Percentiles rank a stretch among this genome's conserved stretches.
Evolutionary conservation across 2,113 vertebrate genomes (phyloP).

Genomic region (Gopherus flavomarginatus): DNA sequence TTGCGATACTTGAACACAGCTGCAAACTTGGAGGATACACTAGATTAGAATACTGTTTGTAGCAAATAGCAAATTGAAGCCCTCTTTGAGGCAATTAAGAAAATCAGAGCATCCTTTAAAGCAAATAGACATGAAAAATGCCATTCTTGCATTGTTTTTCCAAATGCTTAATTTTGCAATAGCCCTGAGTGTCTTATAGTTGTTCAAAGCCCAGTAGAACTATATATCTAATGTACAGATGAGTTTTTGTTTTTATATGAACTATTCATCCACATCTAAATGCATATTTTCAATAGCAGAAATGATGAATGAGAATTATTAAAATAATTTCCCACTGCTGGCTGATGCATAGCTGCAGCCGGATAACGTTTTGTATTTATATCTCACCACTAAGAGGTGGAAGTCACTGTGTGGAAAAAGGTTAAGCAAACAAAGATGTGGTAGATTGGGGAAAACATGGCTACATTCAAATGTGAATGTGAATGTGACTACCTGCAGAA

Average conservation of each 20-base stretch:
- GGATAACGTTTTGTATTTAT: neutral
- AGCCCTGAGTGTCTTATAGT: neutral
- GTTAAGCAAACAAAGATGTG: neutral
- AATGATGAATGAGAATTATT: neutral
- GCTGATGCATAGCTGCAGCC: neutral
- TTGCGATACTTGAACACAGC: slow-evolving; percentile 61
- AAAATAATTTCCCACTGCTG: neutral
- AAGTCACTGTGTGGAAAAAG: fast-evolving
- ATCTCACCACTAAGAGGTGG: neutral
- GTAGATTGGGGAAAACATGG: fast-evolving
- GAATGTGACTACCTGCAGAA: neutral
- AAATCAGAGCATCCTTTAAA: slow-evolving; percentile 75
- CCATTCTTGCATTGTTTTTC: slow-evolving; percentile 53
- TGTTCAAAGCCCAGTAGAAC: slow-evolving; percentile 38
- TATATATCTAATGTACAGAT: neutral
- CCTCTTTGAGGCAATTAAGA: slow-evolving; percentile 74
- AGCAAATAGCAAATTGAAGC: slow-evolving; percentile 71
- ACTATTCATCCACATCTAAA: neutral
- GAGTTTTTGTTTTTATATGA: slow-evolving; percentile 53
- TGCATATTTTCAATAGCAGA: neutral
- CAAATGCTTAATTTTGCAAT: slow-evolving; percentile 34
- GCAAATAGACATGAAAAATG: slow-evolving; percentile 61
- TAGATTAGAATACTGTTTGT: slow-evolving; percentile 67
- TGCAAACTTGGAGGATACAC: slow-evolving; percentile 52
- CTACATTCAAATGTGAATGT: neutral